Evolutionary conservation across 2,888 invertebrate genomes (phyloP).

Genomic region (Habrosyne pyritoides): DNA sequence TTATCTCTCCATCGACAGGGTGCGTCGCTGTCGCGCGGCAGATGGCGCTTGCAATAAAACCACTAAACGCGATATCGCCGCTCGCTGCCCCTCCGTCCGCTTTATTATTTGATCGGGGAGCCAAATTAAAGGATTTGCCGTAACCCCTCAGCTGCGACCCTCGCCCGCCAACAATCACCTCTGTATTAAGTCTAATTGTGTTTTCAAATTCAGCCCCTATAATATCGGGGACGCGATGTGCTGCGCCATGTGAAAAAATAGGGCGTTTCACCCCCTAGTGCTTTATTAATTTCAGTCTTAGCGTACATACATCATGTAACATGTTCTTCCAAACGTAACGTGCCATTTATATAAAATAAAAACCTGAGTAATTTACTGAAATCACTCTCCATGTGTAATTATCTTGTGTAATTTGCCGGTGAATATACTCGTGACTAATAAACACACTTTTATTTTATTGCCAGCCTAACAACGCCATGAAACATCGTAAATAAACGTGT

Average conservation of each 20-base stretch:
- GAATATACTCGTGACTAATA: slow-evolving; percentile 63
- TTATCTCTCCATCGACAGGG: slow-evolving; percentile 79
- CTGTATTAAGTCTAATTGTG: slow-evolving; percentile 84
- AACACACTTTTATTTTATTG: slow-evolving; percentile 65
- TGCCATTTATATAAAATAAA: slow-evolving; percentile 40
- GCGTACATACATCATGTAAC: no score
- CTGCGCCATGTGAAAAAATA: slow-evolving; percentile 74
- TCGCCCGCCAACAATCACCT: slow-evolving; percentile 81
- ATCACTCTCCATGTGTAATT: slow-evolving; percentile 53
- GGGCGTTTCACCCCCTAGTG: slow-evolving; percentile 65
- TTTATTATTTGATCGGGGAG: slow-evolving; percentile 83
- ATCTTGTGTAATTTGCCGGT: slow-evolving; percentile 55
- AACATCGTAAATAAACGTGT: slow-evolving; percentile 49
- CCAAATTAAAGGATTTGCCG: slow-evolving; percentile 83
- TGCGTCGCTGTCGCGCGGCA: slow-evolving; percentile 62
- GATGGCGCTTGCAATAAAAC: slow-evolving; percentile 84
- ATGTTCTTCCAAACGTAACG: slow-evolving; percentile 40
- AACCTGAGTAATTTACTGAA: slow-evolving; percentile 35
- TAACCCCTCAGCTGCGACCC: slow-evolving; percentile 78
- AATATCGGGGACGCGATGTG: slow-evolving; percentile 65
- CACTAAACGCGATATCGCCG: slow-evolving; percentile 82
- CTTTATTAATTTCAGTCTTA: slow-evolving; percentile 71
- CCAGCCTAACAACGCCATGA: slow-evolving; percentile 55
- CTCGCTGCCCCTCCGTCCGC: slow-evolving; percentile 72
- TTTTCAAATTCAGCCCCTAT: slow-evolving; percentile 81